Percentiles rank a stretch among this genome's conserved stretches.
These are phyloP conservation scores for Heteromyza rotundicornis DNA, from an alignment of 2,888 invertebrate species.

Conservation along the genomic window DNA sequence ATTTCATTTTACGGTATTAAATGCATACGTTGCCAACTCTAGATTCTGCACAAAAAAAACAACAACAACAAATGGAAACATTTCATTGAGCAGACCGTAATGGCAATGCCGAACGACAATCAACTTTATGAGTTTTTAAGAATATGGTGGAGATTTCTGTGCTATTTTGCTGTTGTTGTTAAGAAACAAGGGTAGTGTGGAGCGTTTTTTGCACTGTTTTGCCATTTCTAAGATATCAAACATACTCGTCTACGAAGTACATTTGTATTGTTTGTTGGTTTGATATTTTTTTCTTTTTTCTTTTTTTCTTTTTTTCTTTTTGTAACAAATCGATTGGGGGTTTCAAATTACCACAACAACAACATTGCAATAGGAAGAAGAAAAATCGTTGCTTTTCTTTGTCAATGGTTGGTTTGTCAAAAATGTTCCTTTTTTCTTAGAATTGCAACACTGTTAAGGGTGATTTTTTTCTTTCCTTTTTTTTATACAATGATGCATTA, in stretches of 20 bases:
- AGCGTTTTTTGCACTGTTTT: constrained; percentile 14
- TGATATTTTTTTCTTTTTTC: constrained; percentile 1
- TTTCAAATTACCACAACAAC: constrained; percentile 42
- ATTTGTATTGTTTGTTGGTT: constrained; percentile 47
- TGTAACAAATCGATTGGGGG: constrained; percentile 42
- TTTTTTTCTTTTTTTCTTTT: constrained; percentile 22
- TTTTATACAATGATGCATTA: constrained; percentile 50
- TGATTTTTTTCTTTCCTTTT: background rate
- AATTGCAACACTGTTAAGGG: background rate
- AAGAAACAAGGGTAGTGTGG: background rate
- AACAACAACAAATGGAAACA: constrained; percentile 14
- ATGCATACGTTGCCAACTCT: constrained; percentile 31
- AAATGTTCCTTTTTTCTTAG: constrained; percentile 24
- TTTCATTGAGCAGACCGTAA: constrained; percentile 6
- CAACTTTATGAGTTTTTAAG: constrained; percentile 30
- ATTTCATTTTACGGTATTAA: constrained; percentile 55
- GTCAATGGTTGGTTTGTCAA: constrained; percentile 45
- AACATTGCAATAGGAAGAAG: constrained; percentile 23
- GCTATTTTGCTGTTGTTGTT: background rate
- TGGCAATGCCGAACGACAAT: constrained; percentile 20
- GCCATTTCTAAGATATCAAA: constrained; percentile 42
- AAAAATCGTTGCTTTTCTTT: constrained; percentile 16
- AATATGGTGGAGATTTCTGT: constrained; percentile 3
- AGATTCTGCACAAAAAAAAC: background rate
- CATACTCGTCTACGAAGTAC: constrained; percentile 36